Percentiles rank a stretch among this genome's conserved stretches.
Evolutionary conservation across 1,140 invertebrate species (phyloP).

Genomic region (Tigriopus japonicus): DNA sequence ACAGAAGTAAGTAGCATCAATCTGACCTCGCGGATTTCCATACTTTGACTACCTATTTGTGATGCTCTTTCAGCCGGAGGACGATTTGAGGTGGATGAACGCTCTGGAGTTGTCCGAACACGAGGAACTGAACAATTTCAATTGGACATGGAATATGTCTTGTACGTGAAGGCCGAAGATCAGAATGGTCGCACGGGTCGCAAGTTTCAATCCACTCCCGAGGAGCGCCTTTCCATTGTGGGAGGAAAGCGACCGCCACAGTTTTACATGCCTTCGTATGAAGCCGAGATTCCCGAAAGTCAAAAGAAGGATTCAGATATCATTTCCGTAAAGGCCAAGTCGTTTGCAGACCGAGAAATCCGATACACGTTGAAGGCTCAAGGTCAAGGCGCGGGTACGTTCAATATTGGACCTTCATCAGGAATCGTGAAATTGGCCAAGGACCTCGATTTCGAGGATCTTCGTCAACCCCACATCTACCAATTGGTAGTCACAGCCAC

Average conservation of each 20-base stretch:
- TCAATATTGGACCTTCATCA: conserved; percentile 79
- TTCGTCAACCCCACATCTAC: conserved; percentile 77
- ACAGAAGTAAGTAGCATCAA: conserved; percentile 39
- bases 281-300: conserved; percentile 84
- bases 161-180: conserved; percentile 89
- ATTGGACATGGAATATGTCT: conserved; percentile 83
- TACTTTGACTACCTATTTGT: conserved; percentile 11
- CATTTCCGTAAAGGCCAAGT: conserved; percentile 87
- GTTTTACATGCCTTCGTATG: conserved; percentile 79
- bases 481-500: conserved; percentile 76
- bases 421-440: conserved; percentile 86
- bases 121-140: conserved; percentile 75
- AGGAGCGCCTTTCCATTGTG: conserved; percentile 74
- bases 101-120: conserved; percentile 79
- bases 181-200: conserved; percentile 77
- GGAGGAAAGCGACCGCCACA: conserved; percentile 81
- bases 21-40: background rate
- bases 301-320: conserved; percentile 90
- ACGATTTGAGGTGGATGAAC: conserved; percentile 68
- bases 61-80: conserved; percentile 36
- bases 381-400: conserved; percentile 79
- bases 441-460: conserved; percentile 82
- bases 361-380: conserved; percentile 80
- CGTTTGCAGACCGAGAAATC: conserved; percentile 83
- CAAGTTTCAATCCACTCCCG: conserved; percentile 68